These are phyloP conservation scores for Ophioninae sp. DNA, from an alignment of 2,888 invertebrate species.

Conservation along the genomic window DNA sequence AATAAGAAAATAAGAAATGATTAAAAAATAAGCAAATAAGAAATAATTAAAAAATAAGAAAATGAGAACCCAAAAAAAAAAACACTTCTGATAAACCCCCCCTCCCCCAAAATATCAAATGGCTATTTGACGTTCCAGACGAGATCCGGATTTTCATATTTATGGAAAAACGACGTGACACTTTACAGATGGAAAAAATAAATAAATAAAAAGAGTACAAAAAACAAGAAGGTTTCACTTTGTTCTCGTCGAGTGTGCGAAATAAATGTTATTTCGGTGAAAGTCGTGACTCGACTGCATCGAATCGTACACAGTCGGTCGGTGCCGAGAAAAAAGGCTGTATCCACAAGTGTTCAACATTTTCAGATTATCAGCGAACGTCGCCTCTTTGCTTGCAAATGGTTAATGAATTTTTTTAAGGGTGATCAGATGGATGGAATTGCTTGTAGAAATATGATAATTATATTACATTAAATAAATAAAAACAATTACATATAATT, in stretches of 20 bases:
- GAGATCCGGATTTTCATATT: background rate
- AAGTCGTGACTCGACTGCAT: constrained; percentile 42
- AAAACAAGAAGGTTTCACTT: constrained; percentile 25
- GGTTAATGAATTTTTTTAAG: background rate
- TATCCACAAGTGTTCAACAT: background rate
- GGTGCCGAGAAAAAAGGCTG: background rate
- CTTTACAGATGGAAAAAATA: constrained; percentile 4
- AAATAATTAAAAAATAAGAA: too few relatives aligned
- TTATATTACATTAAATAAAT: too few relatives aligned
- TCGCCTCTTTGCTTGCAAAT: background rate
- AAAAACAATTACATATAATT: too few relatives aligned
- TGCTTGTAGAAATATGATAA: constrained; percentile 8
- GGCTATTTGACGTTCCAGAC: background rate
- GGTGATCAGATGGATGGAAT: constrained; percentile 27
- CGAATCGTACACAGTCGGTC: background rate
- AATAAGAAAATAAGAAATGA: too few relatives aligned
- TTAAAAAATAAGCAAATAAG: too few relatives aligned
- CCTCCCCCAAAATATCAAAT: background rate
- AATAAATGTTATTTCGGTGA: constrained; percentile 23
- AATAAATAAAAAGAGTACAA: background rate
- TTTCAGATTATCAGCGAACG: background rate
- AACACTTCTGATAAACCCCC: background rate
- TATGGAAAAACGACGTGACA: background rate
- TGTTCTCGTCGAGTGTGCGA: constrained; percentile 6
- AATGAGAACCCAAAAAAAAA: too few relatives aligned